Conservation (phyloP, 2,888 invertebrate species). For the Lithophane leautieri region DNA sequence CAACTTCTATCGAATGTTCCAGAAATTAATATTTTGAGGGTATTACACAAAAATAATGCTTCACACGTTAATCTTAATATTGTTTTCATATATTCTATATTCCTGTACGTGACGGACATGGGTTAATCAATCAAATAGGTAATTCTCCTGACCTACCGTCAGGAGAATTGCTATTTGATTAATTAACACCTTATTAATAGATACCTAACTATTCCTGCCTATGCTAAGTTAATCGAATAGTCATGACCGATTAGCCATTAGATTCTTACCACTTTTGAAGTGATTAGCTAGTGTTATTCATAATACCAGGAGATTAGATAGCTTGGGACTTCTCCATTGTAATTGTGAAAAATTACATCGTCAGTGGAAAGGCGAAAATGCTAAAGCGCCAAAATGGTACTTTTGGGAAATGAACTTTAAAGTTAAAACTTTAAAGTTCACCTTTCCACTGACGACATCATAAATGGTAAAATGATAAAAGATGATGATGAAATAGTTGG, state of each 20-base stretch:
- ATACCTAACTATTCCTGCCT: background rate
- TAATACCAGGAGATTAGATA: constrained; percentile 22
- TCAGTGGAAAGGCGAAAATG: no score
- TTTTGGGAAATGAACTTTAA: no score
- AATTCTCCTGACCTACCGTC: no score
- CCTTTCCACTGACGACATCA: no score
- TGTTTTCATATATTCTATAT: background rate
- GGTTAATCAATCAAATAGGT: no score
- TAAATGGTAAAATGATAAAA: constrained; percentile 11
- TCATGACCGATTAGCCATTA: background rate
- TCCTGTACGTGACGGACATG: background rate
- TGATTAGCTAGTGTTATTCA: background rate
- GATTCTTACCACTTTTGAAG: background rate
- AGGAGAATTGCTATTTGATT: background rate
- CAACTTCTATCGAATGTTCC: no score
- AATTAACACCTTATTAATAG: background rate
- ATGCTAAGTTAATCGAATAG: background rate
- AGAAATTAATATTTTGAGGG: no score
- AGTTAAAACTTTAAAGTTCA: no score
- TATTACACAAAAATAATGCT: no score
- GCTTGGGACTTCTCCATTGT: background rate
- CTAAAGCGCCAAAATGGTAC: no score
- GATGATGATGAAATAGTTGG: constrained; percentile 42
- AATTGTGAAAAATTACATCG: constrained; percentile 8
- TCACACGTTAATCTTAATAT: no score